Evolutionary conservation across 2,797 vertebrate species (phyloP).

Genomic region (Hippocampus kuda): DNA sequence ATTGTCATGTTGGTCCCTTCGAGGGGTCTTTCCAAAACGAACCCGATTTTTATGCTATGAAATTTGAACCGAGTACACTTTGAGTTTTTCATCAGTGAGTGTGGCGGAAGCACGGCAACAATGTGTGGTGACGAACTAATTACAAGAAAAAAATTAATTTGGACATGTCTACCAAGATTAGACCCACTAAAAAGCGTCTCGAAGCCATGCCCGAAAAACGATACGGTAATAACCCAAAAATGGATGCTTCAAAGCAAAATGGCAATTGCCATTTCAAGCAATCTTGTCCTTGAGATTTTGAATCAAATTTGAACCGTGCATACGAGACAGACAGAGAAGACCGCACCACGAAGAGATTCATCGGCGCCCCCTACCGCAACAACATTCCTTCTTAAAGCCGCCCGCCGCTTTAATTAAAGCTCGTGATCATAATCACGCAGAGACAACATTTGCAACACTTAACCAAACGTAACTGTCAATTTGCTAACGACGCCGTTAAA

Average conservation of each 20-base stretch:
- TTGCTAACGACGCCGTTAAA: slow-evolving; percentile 3
- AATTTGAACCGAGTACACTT: too few relatives aligned
- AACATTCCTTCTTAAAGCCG: background rate
- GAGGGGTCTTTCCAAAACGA: too few relatives aligned
- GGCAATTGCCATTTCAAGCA: background rate
- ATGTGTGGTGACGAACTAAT: too few relatives aligned
- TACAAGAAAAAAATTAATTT: background rate
- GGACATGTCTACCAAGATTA: too few relatives aligned
- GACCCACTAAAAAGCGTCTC: too few relatives aligned
- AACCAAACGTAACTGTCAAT: background rate
- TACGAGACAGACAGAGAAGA: background rate
- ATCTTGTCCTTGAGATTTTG: too few relatives aligned
- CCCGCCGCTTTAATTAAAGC: background rate
- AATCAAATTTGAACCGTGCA: background rate
- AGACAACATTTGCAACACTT: slow-evolving; percentile 2
- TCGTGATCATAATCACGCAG: background rate
- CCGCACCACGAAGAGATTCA: background rate
- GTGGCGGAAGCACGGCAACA: too few relatives aligned
- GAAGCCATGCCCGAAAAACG: background rate
- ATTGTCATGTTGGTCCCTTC: too few relatives aligned
- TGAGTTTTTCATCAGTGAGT: too few relatives aligned
- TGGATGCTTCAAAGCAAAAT: background rate
- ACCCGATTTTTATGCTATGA: too few relatives aligned
- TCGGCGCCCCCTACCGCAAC: background rate
- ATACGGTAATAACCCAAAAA: background rate